A percentile compares a stretch with the other conserved stretches of the same genome.
Evolutionary conservation across 2,888 invertebrate genomes (phyloP).

Genomic region (Drosophila macrospina): DNA sequence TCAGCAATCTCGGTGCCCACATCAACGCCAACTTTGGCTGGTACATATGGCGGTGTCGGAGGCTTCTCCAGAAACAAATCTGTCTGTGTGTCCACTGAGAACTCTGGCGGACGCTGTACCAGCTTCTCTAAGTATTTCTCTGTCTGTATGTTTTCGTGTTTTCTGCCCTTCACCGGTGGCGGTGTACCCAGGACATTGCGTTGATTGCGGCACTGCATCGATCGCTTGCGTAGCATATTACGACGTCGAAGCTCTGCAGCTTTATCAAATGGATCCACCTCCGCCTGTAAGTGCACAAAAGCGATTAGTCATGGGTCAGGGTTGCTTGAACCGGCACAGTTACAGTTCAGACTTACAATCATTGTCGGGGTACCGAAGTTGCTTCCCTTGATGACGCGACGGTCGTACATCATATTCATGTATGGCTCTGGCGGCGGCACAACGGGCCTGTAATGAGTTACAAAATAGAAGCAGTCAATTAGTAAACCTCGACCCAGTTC

Average conservation of each 20-base stretch:
- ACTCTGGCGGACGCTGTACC: constrained; percentile 90
- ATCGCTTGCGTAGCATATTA: constrained; percentile 90
- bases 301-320: constrained; percentile 60
- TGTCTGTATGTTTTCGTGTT: constrained; percentile 95
- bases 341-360: constrained; percentile 69
- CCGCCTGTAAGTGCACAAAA: constrained; percentile 81
- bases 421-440: constrained; percentile 86
- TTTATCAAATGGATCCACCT: constrained; percentile 84
- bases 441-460: constrained; percentile 76
- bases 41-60: constrained; percentile 91
- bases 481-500: constrained; percentile 74
- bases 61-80: constrained; percentile 94
- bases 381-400: constrained; percentile 93
- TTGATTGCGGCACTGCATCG: constrained; percentile 86
- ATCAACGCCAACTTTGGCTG: constrained; percentile 93
- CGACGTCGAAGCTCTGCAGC: constrained; percentile 87
- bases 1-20: constrained; percentile 94
- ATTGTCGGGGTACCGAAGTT: constrained; percentile 87
- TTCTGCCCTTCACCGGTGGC: constrained; percentile 90
- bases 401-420: constrained; percentile 96
- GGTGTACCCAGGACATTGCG: constrained; percentile 86
- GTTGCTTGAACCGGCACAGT: constrained; percentile 25
- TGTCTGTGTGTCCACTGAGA: constrained; percentile 93
- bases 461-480: constrained; percentile 52
- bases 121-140: constrained; percentile 95